phyloP scores from a whole-genome alignment of 2,888 invertebrate genomes.

The Eurois occulta region DNA sequence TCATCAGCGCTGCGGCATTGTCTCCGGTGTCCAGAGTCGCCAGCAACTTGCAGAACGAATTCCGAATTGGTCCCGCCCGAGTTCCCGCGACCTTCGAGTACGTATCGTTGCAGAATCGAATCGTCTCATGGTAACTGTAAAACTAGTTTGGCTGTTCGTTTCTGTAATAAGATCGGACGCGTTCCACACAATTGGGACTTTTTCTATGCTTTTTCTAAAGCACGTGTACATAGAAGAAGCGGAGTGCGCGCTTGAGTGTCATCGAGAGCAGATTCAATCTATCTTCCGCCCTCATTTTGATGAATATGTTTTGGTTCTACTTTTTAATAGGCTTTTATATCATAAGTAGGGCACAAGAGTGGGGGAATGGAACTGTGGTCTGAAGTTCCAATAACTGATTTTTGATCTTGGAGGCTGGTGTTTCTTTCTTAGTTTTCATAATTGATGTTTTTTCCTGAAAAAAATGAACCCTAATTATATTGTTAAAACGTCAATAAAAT shows the following conservation, averaged over 20 bases:
- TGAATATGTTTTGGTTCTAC: slow-evolving; percentile 63
- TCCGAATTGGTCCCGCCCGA: slow-evolving; percentile 81
- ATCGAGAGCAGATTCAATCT: slow-evolving; percentile 67
- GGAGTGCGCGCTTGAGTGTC: slow-evolving; percentile 62
- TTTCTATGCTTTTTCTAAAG: slow-evolving; percentile 81
- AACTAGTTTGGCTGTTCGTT: slow-evolving; percentile 85
- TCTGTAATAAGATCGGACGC: slow-evolving; percentile 85
- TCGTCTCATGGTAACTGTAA: slow-evolving; percentile 85
- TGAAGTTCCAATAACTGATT: background rate
- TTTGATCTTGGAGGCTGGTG: background rate
- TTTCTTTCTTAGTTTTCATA: background rate
- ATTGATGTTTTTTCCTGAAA: background rate
- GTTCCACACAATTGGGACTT: slow-evolving; percentile 74
- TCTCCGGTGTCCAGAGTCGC: slow-evolving; percentile 52
- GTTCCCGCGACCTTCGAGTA: slow-evolving; percentile 85
- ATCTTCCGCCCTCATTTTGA: slow-evolving; percentile 70
- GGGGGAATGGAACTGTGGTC: background rate
- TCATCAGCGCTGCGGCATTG: slow-evolving; percentile 46
- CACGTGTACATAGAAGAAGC: slow-evolving; percentile 66
- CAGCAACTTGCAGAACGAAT: slow-evolving; percentile 79
- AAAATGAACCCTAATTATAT: background rate
- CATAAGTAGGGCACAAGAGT: background rate
- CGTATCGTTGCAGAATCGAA: slow-evolving; percentile 84
- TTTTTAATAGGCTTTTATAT: slow-evolving; percentile 7
- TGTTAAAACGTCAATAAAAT: background rate